Base-by-base conservation (phyloP, 2,113 vertebrate species). In the Nematolebias whitei region DNA sequence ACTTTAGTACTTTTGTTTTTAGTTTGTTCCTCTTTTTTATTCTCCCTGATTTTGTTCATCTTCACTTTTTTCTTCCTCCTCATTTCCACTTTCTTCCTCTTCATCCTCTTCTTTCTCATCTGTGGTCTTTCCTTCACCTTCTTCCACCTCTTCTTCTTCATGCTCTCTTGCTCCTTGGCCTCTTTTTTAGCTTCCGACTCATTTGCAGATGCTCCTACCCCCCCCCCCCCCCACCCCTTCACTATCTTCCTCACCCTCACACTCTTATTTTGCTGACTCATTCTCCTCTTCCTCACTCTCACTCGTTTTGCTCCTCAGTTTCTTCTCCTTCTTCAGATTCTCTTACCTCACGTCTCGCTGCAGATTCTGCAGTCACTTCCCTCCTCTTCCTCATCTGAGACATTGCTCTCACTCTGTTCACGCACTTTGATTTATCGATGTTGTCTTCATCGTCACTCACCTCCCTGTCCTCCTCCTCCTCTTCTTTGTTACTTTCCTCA, bases 401-500 rank as follows among this genome's bases (percentile, higher is more conserved):
- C 61, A 43, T 52, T n/a, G 26, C 51, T 75, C 39, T 12, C 53
- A 66, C 35, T 65, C 12, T 63, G 41, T 54, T 20, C 47, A 1
- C 48, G 61, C 40, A n/a, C n/a, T 50, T 43, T 0, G 48, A 78
- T 49, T 75, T 74, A 44, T 73, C 61, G 12, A 7, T 1, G 1
- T 39, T 48, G 19, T 68, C 70, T 55, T 76, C 78, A 24, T 73
- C 62, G 20, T 75, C 47, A 2, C 60, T 63, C 7, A 22, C 40
- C 44, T 38, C 68, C 49, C 49, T 68, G 18, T 35, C 68, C 4
- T 56, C n/a, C n/a, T n/a, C 45, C 49, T 45, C 59, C 12, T 43
- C 29, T 10, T 85, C 78, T 43, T 68, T 65, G 29, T 61, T 75
- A 53, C 69, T 80, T 12, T 82, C 77, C 29, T 75, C 75, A 0